phyloP scores from a whole-genome alignment of 2,888 invertebrate species.

The Petrophora chlorosata region DNA sequence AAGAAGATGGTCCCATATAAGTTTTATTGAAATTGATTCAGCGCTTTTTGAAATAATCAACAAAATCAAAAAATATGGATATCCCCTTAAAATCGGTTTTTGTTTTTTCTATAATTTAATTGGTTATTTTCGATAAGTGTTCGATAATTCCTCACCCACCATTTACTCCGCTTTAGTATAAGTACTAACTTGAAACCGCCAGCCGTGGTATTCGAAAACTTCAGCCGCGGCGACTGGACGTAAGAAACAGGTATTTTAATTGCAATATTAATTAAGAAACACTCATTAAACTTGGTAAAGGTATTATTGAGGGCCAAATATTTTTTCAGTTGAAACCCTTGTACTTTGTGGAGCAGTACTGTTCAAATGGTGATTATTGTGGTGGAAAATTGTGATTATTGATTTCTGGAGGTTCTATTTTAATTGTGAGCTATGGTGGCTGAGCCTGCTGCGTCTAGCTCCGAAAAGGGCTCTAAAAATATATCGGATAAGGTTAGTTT shows the following conservation, averaged over 20 bases:
- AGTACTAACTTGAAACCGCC: background rate
- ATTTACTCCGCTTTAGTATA: too few relatives aligned
- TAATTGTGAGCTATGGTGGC: background rate
- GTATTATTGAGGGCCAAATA: background rate
- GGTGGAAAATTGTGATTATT: background rate
- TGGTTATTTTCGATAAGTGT: too few relatives aligned
- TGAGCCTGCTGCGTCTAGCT: background rate
- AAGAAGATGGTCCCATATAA: too few relatives aligned
- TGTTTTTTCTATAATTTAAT: too few relatives aligned
- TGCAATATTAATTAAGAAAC: constrained; percentile 16
- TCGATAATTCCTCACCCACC: too few relatives aligned
- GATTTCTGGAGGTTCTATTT: constrained; percentile 1
- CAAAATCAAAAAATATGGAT: too few relatives aligned
- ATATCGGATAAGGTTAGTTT: too few relatives aligned
- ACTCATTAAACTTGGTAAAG: background rate
- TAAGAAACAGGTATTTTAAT: constrained; percentile 20
- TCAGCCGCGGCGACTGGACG: constrained; percentile 3
- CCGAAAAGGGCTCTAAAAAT: background rate
- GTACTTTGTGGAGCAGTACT: constrained; percentile 6
- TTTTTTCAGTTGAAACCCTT: constrained; percentile 9
- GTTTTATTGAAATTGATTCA: too few relatives aligned
- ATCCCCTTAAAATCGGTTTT: too few relatives aligned
- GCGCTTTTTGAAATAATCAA: too few relatives aligned
- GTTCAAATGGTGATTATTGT: background rate
- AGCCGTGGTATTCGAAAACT: constrained; percentile 15